These are phyloP conservation scores for Gasterosteus aculeatus DNA, from an alignment of 2,113 vertebrate genomes.

Conservation along the genomic window DNA sequence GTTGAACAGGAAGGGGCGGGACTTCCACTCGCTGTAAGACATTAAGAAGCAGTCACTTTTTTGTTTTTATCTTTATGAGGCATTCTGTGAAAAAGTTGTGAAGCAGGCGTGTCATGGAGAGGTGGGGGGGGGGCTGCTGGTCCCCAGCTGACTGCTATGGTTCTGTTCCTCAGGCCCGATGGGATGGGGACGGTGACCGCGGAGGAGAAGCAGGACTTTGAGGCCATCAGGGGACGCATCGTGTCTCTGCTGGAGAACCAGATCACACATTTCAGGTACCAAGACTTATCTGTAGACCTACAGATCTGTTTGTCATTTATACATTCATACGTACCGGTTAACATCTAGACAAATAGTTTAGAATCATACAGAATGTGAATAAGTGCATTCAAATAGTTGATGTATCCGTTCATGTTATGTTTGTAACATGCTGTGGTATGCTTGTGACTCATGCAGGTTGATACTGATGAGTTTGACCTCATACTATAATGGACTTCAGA, in stretches of 20 bases:
- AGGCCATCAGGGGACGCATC: conserved; percentile 89
- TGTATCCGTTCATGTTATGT: not conserved
- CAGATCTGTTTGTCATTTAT: no score
- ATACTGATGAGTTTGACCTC: not conserved
- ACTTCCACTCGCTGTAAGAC: no score
- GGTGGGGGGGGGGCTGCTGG: no score
- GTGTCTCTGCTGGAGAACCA: conserved; percentile 91
- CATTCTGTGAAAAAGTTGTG: no score
- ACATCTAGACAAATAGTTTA: no score
- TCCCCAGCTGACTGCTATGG: not conserved
- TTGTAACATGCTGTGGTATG: not conserved
- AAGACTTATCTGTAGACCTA: not conserved
- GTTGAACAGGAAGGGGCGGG: no score
- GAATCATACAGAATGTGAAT: no score
- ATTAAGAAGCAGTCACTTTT: no score
- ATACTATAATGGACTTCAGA: not conserved
- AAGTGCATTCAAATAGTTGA: no score
- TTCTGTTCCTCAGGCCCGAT: conserved; percentile 85
- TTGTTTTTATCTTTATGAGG: no score
- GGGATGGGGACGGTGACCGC: conserved; percentile 94
- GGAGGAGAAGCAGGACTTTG: conserved; percentile 92
- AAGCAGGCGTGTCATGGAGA: no score
- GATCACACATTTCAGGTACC: conserved; percentile 95
- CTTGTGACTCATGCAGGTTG: not conserved
- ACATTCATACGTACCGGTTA: no score